Evolutionary conservation across 2,797 vertebrate species (phyloP), one percentile per base, ranked within the genome.

Genomic region (Rhinogobio ventralis): DNA sequence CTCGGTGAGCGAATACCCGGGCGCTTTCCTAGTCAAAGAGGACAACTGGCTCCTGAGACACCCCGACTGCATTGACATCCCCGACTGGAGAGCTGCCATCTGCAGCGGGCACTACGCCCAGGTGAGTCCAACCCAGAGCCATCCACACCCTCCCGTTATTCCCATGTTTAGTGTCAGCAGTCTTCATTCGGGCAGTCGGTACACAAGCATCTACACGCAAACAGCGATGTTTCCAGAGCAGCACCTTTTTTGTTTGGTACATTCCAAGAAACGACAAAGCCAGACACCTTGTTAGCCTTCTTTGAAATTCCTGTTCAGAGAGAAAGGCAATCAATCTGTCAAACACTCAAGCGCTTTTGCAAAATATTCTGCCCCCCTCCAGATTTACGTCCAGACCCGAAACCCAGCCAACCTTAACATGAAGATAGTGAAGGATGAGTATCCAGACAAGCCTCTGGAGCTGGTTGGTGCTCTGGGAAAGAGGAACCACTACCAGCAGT

Each of bases 41-140:
- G 98, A 99, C 90, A 99, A 99, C 92, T 99, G 97, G 97, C 93
- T 99, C 77, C 94, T 99, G 82, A 95, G 97, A 33, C 96, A 99
- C 88, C 96, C 97, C 0, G 97, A 98, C 87, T 99, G 98, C 92
- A 96, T 99, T 1, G 94, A 98, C 0, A 96, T 99, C 14, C 98
- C 98, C 0, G 97, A 99, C 89, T 99, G 98, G 98, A 96, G 95
- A 86, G 98, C 97, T 0, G 97, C 97, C 19, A 96, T 99, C 92
- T 99, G 98, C 93, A 99, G 97, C 0, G 98, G 98, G 0, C 95
- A 36, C 89, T 99, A 96, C 0, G 98, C 97, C 62, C 98, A 99
- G 96, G 98, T 99, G 67, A 85, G 91, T 53, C 67, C 11, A 33
- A 79, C 84, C 2, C 60, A 28, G 6, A 28, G 60, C 25, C 13